Base-by-base conservation (phyloP, 2,888 invertebrate genomes). In the Machimus atricapillus region DNA sequence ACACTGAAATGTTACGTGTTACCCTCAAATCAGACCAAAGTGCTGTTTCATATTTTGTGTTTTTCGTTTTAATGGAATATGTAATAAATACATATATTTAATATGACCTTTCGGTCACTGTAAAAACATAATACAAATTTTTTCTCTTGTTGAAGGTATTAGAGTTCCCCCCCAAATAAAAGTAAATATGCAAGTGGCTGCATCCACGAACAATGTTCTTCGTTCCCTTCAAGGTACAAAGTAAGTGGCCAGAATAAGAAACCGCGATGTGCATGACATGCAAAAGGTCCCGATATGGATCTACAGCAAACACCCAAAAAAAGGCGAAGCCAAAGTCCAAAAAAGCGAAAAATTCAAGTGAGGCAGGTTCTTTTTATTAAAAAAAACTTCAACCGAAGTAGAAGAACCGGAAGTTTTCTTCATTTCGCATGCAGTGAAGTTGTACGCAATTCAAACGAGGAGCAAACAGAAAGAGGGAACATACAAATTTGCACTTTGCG, bases 341-440 rank as follows among this genome's bases (percentile, higher is more conserved):
- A 76, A 19, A 58, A 58, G 2, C 9, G 23, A 66, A 19, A 66
- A 66, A 27, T 34, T n/a, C 34, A 34, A 14, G n/a, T 16, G 16
- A 27, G 34, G 76, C 76, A n/a, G 76, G 76, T 6, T 66, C 27
- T 23, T 52, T 52, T n/a, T 52, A 52, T 6, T 66, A 12, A 66
- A 66, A 58, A 58, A 58, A 79, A 52, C 7, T 19, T 52, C 46
- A 16, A 19, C 34, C 66, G 19, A 12, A 40, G 82, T 46, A 74
- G 85, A 73, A 85, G 85, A 85, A 85, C 85, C 85, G 85, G 85
- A 85, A 85, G 85, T 85, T 74, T 58, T 85, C 73, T 74, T 85
- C 85, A 85, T 85, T 85, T 85, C 43, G 85, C 85, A 85, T 85
- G 85, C 85, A 85, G 74, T 74, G 74, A 73, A 74, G 74, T 85